Base-by-base conservation (phyloP, 2,888 invertebrate species). In the Steinernema carpocapsae region DNA sequence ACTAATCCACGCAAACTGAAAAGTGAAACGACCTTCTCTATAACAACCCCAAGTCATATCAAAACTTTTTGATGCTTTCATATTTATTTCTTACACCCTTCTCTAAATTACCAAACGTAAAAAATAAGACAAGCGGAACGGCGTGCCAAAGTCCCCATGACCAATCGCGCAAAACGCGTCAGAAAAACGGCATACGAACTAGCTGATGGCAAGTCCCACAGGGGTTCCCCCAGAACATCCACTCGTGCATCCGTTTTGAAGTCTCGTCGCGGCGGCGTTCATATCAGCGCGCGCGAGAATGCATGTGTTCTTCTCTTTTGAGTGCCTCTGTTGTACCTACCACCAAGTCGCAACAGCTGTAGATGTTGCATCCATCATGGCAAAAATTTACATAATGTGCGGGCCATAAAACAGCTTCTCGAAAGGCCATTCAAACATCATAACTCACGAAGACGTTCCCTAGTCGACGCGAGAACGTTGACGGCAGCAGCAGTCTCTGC, bases 131-230 rank as follows among this genome's bases (percentile, higher is more conserved):
- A 64, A 64, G 48, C 64, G 32, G 64, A 64, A 64, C 64, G 32
- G 64, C 32, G 17, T 17, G 64, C n/a, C 7, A 52, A 22, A 52
- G 12, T 22, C 64, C 32, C 17, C 10, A 64, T 64, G 14, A 64
- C 32, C 64, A 64, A 64, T 64, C 37, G 64, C 32, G 64, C 64
- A 22, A 26, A 24, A 56, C 26, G 37, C 1, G 17, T 32, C 64
- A 32, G 64, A 64, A 64, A 64, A 48, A 64, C 29, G 64, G 32
- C 64, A 64, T 64, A 64, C 64, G 64, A 56, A 56, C 24, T 56
- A 26, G 29, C 64, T 26, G 64, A 64, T 64, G 64, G 64, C 64
- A 64, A 64, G 17, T 64, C 64, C 64, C 64, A 17, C 22, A 7
- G 64, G 64, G 37, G 32, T 64, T 32, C 17, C 32, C 19, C 1